Conservation (phyloP, 2,888 invertebrate species). For the Zaprionus bogoriensis region DNA sequence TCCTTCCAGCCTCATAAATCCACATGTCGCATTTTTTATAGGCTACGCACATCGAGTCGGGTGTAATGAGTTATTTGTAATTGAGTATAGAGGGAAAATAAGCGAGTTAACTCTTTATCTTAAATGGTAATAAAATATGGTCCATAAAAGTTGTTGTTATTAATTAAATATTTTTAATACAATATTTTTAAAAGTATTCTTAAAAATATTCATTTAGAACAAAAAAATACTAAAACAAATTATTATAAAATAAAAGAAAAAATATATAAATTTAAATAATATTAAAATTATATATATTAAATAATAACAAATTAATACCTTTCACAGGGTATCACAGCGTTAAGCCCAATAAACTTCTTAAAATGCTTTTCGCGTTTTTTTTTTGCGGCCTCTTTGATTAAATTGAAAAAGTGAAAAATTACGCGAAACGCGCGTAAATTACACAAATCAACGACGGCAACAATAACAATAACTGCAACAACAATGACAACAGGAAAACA, state of each 20-base stretch:
- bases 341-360: not conserved
- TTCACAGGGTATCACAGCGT: not conserved
- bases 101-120: too few species aligned
- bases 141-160: not conserved
- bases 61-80: not conserved
- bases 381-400: slow-evolving; percentile 36
- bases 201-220: too few species aligned
- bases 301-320: not conserved
- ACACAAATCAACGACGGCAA: slow-evolving; percentile 65
- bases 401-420: slow-evolving; percentile 73
- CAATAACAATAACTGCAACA: slow-evolving; percentile 21
- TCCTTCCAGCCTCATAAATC: slow-evolving; percentile 31
- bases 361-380: slow-evolving; percentile 1
- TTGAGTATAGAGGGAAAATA: too few species aligned
- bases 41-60: not conserved
- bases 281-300: too few species aligned
- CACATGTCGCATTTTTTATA: slow-evolving; percentile 15
- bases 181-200: not conserved
- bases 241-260: too few species aligned
- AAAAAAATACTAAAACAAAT: too few species aligned
- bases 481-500: not conserved
- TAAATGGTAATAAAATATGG: too few species aligned
- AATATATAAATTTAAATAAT: too few species aligned
- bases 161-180: not conserved
- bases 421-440: slow-evolving; percentile 58